These are phyloP conservation scores for Drepana falcataria DNA, from an alignment of 2,888 invertebrate genomes.

Conservation along the genomic window DNA sequence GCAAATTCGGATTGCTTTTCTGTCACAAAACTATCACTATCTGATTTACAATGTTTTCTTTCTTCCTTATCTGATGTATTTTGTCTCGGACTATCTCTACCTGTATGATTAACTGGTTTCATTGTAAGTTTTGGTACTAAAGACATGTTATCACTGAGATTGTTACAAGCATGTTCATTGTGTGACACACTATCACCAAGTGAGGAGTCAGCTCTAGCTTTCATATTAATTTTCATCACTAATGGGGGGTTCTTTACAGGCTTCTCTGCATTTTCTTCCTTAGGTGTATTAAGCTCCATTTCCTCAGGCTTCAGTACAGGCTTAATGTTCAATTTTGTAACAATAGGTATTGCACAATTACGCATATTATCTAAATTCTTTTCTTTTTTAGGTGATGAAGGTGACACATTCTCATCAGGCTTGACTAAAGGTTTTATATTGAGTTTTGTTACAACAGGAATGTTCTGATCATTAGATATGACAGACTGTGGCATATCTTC, in stretches of 20 bases:
- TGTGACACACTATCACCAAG: slow-evolving; percentile 34
- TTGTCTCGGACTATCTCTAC: slow-evolving; percentile 18
- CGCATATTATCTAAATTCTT: slow-evolving; percentile 28
- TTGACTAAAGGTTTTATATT: slow-evolving; percentile 66
- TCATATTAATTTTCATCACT: slow-evolving; percentile 70
- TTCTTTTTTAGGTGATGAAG: slow-evolving; percentile 62
- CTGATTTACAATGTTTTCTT: slow-evolving; percentile 9
- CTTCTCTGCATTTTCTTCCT: slow-evolving; percentile 41
- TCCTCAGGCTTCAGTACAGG: slow-evolving; percentile 70
- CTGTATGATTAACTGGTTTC: slow-evolving; percentile 44
- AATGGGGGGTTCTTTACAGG: slow-evolving; percentile 58
- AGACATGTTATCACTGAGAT: slow-evolving; percentile 32
- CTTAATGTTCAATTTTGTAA: slow-evolving; percentile 72
- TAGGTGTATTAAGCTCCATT: slow-evolving; percentile 28
- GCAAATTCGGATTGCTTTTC: slow-evolving; percentile 6
- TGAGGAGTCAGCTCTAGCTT: slow-evolving; percentile 47
- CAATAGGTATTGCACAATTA: slow-evolving; percentile 45
- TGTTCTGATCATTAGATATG: slow-evolving; percentile 40
- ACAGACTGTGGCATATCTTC: slow-evolving; percentile 38
- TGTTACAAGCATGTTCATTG: slow-evolving; percentile 40
- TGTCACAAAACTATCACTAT: slow-evolving; percentile 8
- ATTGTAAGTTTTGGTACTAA: slow-evolving; percentile 51
- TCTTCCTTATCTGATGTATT: slow-evolving; percentile 10
- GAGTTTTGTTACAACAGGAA: slow-evolving; percentile 63
- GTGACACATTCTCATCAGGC: slow-evolving; percentile 49